phyloP scores from a whole-genome alignment of 2,113 vertebrate species.

The Anhinga rufa region DNA sequence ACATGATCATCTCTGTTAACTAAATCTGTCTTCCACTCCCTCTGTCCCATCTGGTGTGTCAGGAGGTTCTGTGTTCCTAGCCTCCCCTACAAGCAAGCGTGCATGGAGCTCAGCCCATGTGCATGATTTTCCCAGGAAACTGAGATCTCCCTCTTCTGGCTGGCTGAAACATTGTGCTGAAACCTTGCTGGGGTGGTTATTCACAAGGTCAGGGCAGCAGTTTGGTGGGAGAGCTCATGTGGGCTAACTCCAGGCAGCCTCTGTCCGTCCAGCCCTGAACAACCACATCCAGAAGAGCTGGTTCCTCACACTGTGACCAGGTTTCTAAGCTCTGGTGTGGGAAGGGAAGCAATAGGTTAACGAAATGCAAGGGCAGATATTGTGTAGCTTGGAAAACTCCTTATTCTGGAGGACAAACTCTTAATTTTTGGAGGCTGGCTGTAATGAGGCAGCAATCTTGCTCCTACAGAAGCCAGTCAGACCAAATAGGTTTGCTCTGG shows the following conservation, averaged over 20 bases:
- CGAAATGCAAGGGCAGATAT: not conserved
- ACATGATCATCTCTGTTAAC: not conserved
- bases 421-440: not conserved
- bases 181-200: not conserved
- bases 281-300: not conserved
- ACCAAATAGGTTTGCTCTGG: not conserved
- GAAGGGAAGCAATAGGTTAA: not conserved
- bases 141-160: not conserved
- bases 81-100: rapidly evolving
- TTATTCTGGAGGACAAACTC: not conserved
- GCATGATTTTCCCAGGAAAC: not conserved
- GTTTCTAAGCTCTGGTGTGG: not conserved
- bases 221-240: not conserved
- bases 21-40: not conserved
- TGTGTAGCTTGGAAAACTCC: not conserved
- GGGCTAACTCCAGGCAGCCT: not conserved
- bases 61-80: not conserved
- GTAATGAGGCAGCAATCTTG: not conserved
- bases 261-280: not conserved
- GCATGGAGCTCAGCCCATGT: not conserved
- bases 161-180: not conserved
- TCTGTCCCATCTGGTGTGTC: not conserved
- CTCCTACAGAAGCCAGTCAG: not conserved
- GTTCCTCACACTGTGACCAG: not conserved
- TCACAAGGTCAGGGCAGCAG: not conserved